Base-by-base conservation (phyloP, 2,113 vertebrate species). In the Ceuthmochares aereus region DNA sequence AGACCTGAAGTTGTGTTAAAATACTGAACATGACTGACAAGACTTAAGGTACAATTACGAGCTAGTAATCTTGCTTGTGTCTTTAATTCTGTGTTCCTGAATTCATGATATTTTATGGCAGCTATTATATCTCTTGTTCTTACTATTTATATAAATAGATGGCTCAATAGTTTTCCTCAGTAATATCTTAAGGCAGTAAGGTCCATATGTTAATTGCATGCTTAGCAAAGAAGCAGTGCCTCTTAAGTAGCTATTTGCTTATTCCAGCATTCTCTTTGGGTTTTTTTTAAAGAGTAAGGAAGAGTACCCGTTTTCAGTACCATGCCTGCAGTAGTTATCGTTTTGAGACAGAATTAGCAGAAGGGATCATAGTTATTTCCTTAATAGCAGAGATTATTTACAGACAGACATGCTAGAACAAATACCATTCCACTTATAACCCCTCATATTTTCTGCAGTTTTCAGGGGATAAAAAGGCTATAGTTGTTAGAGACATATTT, bases 71-170 rank as follows among this genome's bases (percentile, higher is more conserved):
- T 84, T 84, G 40, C 40, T 40, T 40, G 40, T 40, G 40, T 40
- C 40, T 89, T 91, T 82, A 93, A 67, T 23, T 62, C 63, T 7
- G 29, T 58, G 19, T 75, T 85, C 55, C 9, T 67, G 64, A 68
- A 92, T 68, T 90, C 29, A 68, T 94, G 87, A 37, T 64, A n/a
- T 58, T 87, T 92, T 91, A 89, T 66, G 32, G n/a, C 32, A 87
- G 40, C 4, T 26, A 82, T 89, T 87, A 79, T 56, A 62, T 4
- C 6, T 92, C 74, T 68, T 95, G 78, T 72, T 75, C 49, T 95
- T 63, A 36, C 14, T 68, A 45, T 79, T 96, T 76, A 51, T 73
- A 85, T 42, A 87, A 87, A 89, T 54, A 95, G 22, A 26, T 69
- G 76, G 55, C 51, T 87, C 59, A 85, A 82, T 32, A 45, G 29